Conservation (phyloP, 2,797 vertebrate genomes). For the Tokudaia muenninki region DNA sequence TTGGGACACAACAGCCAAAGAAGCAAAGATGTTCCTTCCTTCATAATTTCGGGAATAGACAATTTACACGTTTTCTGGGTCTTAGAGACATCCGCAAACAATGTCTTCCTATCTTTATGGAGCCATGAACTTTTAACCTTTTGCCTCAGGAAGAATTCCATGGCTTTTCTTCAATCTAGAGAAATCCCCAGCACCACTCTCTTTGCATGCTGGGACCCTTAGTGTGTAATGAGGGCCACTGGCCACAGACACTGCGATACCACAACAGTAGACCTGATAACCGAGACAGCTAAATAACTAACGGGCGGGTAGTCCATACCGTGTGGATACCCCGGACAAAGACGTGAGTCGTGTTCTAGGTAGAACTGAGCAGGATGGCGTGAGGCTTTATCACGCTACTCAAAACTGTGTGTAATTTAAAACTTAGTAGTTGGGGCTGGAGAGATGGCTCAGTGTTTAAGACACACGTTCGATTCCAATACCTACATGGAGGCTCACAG, state of each 20-base stretch:
- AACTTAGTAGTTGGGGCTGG: neutral
- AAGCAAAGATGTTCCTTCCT: neutral
- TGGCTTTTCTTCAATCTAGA: neutral
- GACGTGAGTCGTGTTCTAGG: neutral
- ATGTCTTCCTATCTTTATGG: neutral
- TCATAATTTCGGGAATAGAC: neutral
- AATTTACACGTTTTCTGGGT: neutral
- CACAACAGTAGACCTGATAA: neutral
- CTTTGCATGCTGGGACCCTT: neutral
- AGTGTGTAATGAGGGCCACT: neutral
- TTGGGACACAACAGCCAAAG: neutral
- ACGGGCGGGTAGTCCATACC: neutral
- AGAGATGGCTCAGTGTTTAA: neutral
- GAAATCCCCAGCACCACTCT: neutral
- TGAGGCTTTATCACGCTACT: neutral
- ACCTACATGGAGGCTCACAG: neutral
- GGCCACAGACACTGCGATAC: neutral
- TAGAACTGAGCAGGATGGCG: neutral
- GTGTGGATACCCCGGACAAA: neutral
- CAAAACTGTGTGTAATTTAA: neutral
- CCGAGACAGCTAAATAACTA: neutral
- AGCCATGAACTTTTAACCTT: neutral
- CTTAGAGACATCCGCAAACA: neutral
- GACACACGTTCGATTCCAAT: neutral
- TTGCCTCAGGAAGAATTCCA: neutral